A percentile compares a stretch with the other conserved stretches of the same genome.
phyloP scores from a whole-genome alignment of 2,113 vertebrate species.

The Percopsis transmontana region DNA sequence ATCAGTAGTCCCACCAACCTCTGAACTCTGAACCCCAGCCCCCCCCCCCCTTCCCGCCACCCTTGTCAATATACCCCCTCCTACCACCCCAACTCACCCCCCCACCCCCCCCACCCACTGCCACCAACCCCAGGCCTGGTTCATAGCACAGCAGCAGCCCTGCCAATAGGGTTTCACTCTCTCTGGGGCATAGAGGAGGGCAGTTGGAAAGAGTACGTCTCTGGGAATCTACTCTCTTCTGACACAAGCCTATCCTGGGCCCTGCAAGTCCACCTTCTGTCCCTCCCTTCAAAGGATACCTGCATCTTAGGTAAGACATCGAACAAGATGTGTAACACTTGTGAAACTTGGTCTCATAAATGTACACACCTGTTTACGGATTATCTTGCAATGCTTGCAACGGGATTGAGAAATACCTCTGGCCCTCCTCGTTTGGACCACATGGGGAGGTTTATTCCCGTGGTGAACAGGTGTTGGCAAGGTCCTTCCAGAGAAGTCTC shows the following conservation, averaged over 20 bases:
- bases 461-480: constrained; percentile 18
- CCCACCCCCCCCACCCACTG: constrained; percentile 15
- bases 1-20: constrained; percentile 57
- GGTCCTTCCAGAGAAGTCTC: background rate
- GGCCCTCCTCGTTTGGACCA: background rate
- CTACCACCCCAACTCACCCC: constrained; percentile 19
- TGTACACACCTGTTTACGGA: constrained; percentile 28
- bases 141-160: constrained; percentile 51
- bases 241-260: constrained; percentile 32
- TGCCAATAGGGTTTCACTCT: constrained; percentile 71
- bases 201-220: constrained; percentile 49
- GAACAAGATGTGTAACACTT: background rate
- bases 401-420: constrained; percentile 28
- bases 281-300: constrained; percentile 29
- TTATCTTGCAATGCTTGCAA: constrained; percentile 17
- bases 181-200: constrained; percentile 56
- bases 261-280: constrained; percentile 39
- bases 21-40: constrained; percentile 60
- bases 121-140: constrained; percentile 18
- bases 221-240: constrained; percentile 41
- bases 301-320: constrained; percentile 67
- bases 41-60: constrained; percentile 12
- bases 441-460: constrained; percentile 8
- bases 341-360: background rate
- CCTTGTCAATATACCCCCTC: constrained; percentile 2